Conservation (phyloP, 2,113 vertebrate species). For the Ailurus styani region DNA sequence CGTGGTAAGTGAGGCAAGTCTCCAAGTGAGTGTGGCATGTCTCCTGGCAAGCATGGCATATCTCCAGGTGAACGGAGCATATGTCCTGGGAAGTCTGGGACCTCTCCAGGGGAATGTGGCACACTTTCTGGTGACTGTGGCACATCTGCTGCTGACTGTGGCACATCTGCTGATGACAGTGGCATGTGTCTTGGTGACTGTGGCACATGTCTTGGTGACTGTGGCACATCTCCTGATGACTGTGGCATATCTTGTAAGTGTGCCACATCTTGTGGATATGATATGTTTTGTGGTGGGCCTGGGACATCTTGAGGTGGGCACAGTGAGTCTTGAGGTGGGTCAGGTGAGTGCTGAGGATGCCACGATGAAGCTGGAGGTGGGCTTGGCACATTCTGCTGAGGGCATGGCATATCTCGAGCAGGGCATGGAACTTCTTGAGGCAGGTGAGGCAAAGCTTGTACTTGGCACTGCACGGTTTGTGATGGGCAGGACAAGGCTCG, state of each 20-base stretch:
- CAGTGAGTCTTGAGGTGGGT: not conserved
- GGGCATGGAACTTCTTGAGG: slow-evolving; percentile 30
- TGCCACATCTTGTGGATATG: not conserved
- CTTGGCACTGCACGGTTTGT: not conserved
- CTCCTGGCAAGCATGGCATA: not conserved
- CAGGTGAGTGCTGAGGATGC: not conserved
- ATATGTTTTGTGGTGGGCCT: not conserved
- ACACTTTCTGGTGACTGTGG: not conserved
- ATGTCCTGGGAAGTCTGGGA: not conserved
- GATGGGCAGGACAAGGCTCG: slow-evolving; percentile 42
- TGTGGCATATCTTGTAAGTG: not conserved
- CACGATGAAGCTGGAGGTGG: not conserved
- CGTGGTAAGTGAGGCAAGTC: not conserved
- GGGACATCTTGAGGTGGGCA: not conserved
- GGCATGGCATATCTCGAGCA: not conserved
- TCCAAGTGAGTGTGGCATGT: not conserved
- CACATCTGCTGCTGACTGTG: fast-evolving
- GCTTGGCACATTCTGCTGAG: not conserved
- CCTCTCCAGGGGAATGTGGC: not conserved
- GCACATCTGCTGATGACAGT: fast-evolving
- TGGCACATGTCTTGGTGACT: not conserved
- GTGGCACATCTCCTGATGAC: not conserved
- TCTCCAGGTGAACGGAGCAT: not conserved
- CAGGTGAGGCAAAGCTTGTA: not conserved
- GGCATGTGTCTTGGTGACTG: not conserved